Evolutionary conservation across 2,113 vertebrate species (phyloP), one percentile per base, ranked within the genome.

Genomic region (Bothrops jararaca): DNA sequence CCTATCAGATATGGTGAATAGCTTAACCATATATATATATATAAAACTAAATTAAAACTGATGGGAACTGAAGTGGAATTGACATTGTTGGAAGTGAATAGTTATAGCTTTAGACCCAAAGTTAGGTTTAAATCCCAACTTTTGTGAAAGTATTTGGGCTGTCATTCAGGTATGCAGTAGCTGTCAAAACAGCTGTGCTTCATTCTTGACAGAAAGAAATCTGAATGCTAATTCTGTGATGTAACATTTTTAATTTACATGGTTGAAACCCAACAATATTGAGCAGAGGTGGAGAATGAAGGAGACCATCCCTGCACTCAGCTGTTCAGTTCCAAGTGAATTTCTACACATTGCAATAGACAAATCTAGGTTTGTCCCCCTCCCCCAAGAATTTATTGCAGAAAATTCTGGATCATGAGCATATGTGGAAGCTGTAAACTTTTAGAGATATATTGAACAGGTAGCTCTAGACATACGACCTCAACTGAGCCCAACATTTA

Each of bases 181-280:
- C 74, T 95, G 87, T 94, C 74, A 95, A 88, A 94, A 94, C 1
- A 92, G 87, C 57, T 90, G 93, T 92, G 92, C 95, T 88, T 90
- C 87, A 89, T 89, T 96, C 96, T 95, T 94, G 5, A 0, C 89
- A 91, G 92, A 95, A 95, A 94, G 94, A 95, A 94, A 22, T 90
- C 34, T 86, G 91, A 94, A 93, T 93, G 90, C 88, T n/a, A 57
- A 57, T 34, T 45, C 34, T 45, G 39, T 58, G 54, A 58, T 39
- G 93, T 92, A 94, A 93, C 92, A 91, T 88, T 94, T 54, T 94
- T 42, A 92, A 91, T 94, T 96, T 96, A 93, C 94, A 92, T 94
- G 95, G 93, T 94, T 97, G 95, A 96, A 94, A 93, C 95, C 92
- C 92, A 96, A 96, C 74, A 92, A 90, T 95, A 45, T 87, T 95